Base-by-base conservation (phyloP, 2,113 vertebrate genomes). In the Tragulus kanchil region DNA sequence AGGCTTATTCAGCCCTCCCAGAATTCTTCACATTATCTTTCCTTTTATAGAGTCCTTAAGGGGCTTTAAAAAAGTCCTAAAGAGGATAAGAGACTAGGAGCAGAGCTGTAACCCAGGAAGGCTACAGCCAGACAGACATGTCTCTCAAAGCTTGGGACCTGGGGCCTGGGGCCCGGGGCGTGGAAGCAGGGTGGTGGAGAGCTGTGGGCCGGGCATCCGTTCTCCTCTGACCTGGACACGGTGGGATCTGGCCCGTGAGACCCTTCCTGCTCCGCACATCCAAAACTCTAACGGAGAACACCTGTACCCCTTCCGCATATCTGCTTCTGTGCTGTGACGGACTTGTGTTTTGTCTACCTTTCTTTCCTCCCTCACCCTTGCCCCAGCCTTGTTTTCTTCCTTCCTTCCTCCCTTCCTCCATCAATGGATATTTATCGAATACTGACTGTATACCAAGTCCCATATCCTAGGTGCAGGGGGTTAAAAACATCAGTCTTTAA, bases 401-500 rank as follows among this genome's bases (percentile, higher is more conserved):
- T 77, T 59, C 31, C 81, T 86, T 9, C 50, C 45, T 52, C 13
- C 21, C 0, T 26, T 58, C 45, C 17, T 59, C 42, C 50, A 56
- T 56, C 64, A 69, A 77, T 95, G 81, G 17, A 83, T 95, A 89
- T 61, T 85, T 96, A 91, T 85, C 67, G 95, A 97, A 71, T 78
- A 62, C 15, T 90, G 89, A 69, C 85, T 96, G 28, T 71, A 69
- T 78, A 82, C 69, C 75, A 87, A 95, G 94, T 91, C 61, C 95
- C 56, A 23, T 0, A 1, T 94, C 94, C 83, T 58, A 85, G 71
- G 77, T 95, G 71, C 82, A 42, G 56, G 71, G 64, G 71, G 85
- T 95, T 91, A 96, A 85, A 97, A 93, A 86, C 89, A 95, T 98
- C 96, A 64, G 50, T 97, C 86, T 56, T 56, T 61, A 97, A 85